Evolutionary conservation across 2,888 invertebrate species (phyloP).

Genomic region (Penaeus monodon): DNA sequence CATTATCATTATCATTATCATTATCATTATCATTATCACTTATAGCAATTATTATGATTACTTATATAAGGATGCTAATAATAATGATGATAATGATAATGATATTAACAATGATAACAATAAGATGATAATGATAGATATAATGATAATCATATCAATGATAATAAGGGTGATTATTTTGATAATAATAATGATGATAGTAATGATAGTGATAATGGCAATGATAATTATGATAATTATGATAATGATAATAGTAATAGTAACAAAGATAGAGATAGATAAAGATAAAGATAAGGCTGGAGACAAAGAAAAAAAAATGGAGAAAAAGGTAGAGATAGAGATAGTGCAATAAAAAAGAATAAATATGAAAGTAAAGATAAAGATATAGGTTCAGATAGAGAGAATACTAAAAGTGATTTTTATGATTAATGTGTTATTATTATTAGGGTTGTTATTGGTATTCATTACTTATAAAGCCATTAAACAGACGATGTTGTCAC

Average conservation of each 20-base stretch:
- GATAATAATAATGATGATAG: neutral
- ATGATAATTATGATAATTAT: neutral
- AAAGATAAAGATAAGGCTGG: too few relatives aligned
- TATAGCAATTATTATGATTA: neutral
- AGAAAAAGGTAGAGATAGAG: neutral
- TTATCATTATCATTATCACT: neutral
- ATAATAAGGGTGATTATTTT: neutral
- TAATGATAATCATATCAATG: too few relatives aligned
- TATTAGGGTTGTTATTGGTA: too few relatives aligned
- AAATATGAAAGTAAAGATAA: too few relatives aligned
- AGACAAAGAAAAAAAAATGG: neutral
- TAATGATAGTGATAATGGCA: neutral
- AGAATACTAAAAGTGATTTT: neutral
- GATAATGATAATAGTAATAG: neutral
- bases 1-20: neutral
- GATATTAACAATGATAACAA: neutral
- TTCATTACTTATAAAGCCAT: too few relatives aligned
- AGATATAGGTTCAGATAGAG: neutral
- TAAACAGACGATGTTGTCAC: too few relatives aligned
- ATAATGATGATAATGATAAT: neutral
- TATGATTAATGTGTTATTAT: too few relatives aligned
- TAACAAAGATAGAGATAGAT: neutral
- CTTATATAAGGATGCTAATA: neutral
- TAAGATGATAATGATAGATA: too few relatives aligned
- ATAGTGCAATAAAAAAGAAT: too few relatives aligned